Evolutionary conservation across 2,113 vertebrate species (phyloP).

Genomic region (Silurus glanis): DNA sequence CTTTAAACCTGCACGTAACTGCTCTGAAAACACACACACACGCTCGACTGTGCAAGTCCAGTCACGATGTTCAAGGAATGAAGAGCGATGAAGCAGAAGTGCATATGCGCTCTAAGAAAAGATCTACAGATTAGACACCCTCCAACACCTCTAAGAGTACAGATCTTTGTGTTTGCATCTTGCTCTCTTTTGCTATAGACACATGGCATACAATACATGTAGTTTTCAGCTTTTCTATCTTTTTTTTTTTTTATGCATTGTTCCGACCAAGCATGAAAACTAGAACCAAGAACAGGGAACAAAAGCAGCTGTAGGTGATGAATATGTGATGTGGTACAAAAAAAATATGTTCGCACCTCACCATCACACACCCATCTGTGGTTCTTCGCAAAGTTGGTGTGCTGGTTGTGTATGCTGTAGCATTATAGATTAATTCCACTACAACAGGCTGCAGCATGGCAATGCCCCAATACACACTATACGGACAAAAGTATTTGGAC

Average conservation of each 20-base stretch:
- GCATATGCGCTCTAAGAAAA: slow-evolving; percentile 58
- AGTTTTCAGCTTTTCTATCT: not conserved
- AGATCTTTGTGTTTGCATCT: not conserved
- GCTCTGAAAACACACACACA: slow-evolving; percentile 57
- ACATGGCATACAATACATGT: not conserved
- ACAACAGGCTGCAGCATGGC: not conserved
- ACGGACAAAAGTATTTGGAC: too few species aligned
- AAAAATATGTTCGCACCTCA: not conserved
- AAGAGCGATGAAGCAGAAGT: slow-evolving; percentile 64
- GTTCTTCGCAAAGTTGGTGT: not conserved
- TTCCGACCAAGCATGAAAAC: not conserved
- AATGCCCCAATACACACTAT: not conserved
- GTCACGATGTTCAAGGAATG: slow-evolving; percentile 57
- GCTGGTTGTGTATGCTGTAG: not conserved
- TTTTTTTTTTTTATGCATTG: not conserved
- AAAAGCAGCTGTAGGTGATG: too few species aligned
- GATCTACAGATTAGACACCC: slow-evolving; percentile 54
- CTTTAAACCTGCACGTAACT: slow-evolving; percentile 73
- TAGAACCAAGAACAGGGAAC: not conserved
- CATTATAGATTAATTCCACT: not conserved
- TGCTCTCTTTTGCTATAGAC: not conserved
- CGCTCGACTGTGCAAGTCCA: slow-evolving; percentile 29
- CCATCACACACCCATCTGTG: slow-evolving; percentile 11
- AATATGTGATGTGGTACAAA: not conserved
- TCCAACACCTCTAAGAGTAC: slow-evolving; percentile 17